Percentiles rank a stretch among this genome's conserved stretches.
Evolutionary conservation across 2,113 vertebrate species (phyloP).

Genomic region (Tyrannus savana): DNA sequence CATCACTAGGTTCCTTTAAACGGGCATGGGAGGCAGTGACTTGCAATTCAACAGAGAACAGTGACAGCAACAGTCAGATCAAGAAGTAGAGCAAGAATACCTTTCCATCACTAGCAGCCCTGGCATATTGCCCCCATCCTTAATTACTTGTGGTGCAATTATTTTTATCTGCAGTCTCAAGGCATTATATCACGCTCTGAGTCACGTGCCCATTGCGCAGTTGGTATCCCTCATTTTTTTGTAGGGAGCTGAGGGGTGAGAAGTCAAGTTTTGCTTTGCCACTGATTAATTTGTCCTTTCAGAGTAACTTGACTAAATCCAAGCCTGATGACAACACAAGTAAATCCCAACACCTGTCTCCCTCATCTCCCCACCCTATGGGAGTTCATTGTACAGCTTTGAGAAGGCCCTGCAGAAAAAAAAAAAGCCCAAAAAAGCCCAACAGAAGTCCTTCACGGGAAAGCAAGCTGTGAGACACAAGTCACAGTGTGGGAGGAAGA

Average conservation of each 20-base stretch:
- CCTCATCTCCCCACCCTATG: rapidly evolving
- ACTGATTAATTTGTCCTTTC: background rate
- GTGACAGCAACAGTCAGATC: background rate
- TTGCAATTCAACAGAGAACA: background rate
- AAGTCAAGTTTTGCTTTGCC: background rate
- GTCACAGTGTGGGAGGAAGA: background rate
- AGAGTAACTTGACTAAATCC: background rate
- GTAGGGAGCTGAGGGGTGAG: background rate
- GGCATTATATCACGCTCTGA: background rate
- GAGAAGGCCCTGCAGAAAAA: background rate
- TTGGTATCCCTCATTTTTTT: background rate
- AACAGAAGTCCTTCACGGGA: background rate
- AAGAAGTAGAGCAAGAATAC: background rate
- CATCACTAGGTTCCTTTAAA: background rate
- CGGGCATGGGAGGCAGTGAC: background rate
- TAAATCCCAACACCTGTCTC: background rate
- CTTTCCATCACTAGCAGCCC: background rate
- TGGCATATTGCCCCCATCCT: background rate
- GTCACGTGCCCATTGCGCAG: background rate
- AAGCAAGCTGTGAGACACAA: background rate
- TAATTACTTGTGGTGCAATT: background rate
- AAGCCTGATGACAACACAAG: background rate
- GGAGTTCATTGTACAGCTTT: background rate
- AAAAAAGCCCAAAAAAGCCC: background rate
- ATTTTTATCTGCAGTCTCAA: background rate